Percentiles rank a stretch among this genome's conserved stretches.
phyloP scores from a whole-genome alignment of 2,113 vertebrate genomes.

The Meleagris gallopavo region DNA sequence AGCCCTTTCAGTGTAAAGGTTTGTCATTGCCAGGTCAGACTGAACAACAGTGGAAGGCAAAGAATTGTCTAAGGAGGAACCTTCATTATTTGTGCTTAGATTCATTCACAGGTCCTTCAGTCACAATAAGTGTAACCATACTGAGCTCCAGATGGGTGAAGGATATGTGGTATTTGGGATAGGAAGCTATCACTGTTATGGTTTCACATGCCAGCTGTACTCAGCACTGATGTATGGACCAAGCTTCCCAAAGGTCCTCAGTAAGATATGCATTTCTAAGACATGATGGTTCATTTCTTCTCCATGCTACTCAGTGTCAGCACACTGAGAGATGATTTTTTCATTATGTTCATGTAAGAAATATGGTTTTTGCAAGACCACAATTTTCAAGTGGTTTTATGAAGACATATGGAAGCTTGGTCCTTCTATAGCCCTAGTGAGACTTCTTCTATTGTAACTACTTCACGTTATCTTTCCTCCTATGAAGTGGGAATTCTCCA shows the following conservation, averaged over 20 bases:
- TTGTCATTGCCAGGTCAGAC: neutral
- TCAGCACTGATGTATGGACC: neutral
- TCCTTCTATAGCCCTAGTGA: neutral
- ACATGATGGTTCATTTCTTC: neutral
- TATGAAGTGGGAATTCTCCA: conserved; percentile 17
- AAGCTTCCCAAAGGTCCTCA: conserved; percentile 18
- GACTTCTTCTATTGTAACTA: conserved; percentile 20
- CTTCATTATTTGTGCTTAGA: neutral
- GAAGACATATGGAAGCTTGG: conserved; percentile 25
- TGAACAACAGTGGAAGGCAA: neutral
- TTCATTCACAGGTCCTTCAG: neutral
- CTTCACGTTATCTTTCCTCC: neutral
- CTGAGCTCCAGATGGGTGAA: conserved; percentile 9
- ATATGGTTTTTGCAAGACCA: neutral
- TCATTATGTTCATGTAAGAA: neutral
- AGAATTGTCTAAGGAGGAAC: neutral
- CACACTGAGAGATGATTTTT: conserved; percentile 2
- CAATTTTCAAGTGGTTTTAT: conserved; percentile 30
- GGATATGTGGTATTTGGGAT: neutral
- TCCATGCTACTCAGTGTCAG: neutral
- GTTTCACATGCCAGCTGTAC: neutral
- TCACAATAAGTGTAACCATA: neutral
- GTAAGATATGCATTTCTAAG: conserved; percentile 1
- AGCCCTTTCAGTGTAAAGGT: neutral
- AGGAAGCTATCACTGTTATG: neutral